Evolutionary conservation across 1,140 invertebrate species (phyloP).

Genomic region (Caenorhabditis inopinata): DNA sequence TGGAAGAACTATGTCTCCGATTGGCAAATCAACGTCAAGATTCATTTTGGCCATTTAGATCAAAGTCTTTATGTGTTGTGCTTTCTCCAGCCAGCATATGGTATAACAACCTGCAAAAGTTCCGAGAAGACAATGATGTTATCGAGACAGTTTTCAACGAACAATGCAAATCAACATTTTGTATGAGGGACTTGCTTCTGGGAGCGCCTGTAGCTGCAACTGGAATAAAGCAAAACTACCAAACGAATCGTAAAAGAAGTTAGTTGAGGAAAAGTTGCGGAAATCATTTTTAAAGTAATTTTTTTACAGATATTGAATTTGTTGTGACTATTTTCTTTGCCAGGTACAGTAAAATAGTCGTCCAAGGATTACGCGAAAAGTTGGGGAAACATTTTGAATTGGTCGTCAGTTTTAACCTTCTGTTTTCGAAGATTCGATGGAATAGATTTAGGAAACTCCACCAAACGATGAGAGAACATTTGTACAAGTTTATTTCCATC

Average conservation of each 20-base stretch:
- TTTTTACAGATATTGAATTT: conserved; percentile 53
- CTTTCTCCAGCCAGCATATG: conserved; percentile 55
- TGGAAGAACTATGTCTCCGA: not conserved
- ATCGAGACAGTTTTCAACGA: conserved; percentile 51
- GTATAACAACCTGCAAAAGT: conserved; percentile 41
- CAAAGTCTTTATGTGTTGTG: conserved; percentile 44
- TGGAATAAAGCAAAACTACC: conserved; percentile 56
- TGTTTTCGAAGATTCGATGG: not conserved
- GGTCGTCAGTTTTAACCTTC: not conserved
- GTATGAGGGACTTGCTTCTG: conserved; percentile 55
- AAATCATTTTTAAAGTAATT: not conserved
- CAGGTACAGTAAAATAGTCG: conserved; percentile 30
- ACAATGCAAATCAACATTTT: conserved; percentile 51
- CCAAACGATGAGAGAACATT: conserved; percentile 53
- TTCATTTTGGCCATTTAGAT: not conserved
- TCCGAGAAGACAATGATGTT: conserved; percentile 50
- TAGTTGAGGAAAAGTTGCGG: conserved; percentile 23
- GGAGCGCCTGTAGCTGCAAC: conserved; percentile 48
- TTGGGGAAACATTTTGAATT: conserved; percentile 46
- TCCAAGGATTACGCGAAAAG: not conserved
- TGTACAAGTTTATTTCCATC: conserved; percentile 58
- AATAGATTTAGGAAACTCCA: conserved; percentile 33
- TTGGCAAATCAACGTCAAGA: not conserved
- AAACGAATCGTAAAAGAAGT: conserved; percentile 59
- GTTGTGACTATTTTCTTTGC: conserved; percentile 51